Evolutionary conservation across 1,140 invertebrate genomes (phyloP).

Genomic region (Branchinecta lindahli): DNA sequence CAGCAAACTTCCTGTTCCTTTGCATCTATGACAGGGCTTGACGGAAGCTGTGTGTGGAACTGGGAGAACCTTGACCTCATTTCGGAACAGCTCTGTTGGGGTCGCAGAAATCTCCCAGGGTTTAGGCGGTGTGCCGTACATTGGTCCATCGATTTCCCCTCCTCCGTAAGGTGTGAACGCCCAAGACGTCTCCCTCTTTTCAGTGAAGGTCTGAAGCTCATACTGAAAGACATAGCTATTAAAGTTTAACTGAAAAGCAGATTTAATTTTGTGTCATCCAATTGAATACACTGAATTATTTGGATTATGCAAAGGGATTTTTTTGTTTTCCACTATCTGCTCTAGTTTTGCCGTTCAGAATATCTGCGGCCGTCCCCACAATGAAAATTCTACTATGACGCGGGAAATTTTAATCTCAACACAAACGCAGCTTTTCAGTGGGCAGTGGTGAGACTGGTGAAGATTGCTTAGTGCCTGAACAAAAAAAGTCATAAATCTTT

Average conservation of each 20-base stretch:
- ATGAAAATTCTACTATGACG: too few relatives aligned
- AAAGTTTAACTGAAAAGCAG: constrained; percentile 9
- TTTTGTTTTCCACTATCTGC: too few relatives aligned
- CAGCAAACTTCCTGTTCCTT: constrained; percentile 34
- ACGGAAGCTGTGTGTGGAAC: constrained; percentile 42
- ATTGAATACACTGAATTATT: too few relatives aligned
- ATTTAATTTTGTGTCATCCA: constrained; percentile 12
- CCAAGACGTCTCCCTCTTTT: constrained; percentile 40
- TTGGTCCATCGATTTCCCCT: constrained; percentile 35
- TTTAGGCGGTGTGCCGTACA: constrained; percentile 35
- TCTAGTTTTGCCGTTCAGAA: too few relatives aligned
- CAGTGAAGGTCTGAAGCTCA: constrained; percentile 42
- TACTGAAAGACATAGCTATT: constrained; percentile 32
- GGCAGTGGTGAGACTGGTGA: too few relatives aligned
- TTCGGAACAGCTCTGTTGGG: constrained; percentile 34
- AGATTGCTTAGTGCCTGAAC: too few relatives aligned
- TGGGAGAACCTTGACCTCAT: constrained; percentile 33
- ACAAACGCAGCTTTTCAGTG: too few relatives aligned
- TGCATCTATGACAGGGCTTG: constrained; percentile 40
- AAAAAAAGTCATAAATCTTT: too few relatives aligned
- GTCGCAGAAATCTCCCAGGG: constrained; percentile 39
- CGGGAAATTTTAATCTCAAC: too few relatives aligned
- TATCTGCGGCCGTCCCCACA: too few relatives aligned
- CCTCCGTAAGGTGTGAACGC: constrained; percentile 37
- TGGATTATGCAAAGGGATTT: too few relatives aligned